A percentile compares a stretch with the other conserved stretches of the same genome.
These are phyloP conservation scores for Poeciliopsis retropinna DNA, from an alignment of 2,113 vertebrate species.

Conservation along the genomic window DNA sequence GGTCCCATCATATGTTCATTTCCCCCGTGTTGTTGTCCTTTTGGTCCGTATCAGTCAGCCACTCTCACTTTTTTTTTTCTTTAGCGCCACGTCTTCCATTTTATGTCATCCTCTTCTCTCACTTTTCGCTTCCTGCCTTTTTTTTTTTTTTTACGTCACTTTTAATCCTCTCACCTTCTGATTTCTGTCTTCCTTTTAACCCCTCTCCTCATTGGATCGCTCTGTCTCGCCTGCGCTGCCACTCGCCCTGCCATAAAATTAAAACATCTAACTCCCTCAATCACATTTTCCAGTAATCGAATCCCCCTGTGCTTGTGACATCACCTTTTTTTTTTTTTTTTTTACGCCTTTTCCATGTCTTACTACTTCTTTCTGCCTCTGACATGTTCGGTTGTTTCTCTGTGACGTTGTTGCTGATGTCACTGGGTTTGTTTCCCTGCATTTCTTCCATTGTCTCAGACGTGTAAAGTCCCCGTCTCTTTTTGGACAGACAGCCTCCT, in stretches of 20 bases:
- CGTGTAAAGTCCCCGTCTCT: constrained; percentile 46
- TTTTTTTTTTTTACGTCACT: background rate
- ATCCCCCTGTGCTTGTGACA: constrained; percentile 11
- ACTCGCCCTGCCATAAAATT: background rate
- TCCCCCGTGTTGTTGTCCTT: background rate
- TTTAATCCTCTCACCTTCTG: background rate
- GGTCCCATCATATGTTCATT: background rate
- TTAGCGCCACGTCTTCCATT: background rate
- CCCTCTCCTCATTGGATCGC: background rate
- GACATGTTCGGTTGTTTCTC: constrained; percentile 3
- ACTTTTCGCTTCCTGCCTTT: background rate
- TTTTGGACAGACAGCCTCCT: constrained; percentile 35
- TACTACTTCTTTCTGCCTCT: constrained; percentile 4
- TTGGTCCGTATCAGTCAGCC: background rate
- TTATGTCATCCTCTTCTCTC: background rate
- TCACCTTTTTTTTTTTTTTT: constrained; percentile 10
- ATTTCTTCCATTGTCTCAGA: constrained; percentile 55
- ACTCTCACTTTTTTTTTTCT: background rate
- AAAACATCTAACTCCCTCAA: constrained; percentile 5
- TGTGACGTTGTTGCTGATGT: constrained; percentile 35
- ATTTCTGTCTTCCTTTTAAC: background rate
- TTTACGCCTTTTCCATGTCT: background rate
- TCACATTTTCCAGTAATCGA: constrained; percentile 13
- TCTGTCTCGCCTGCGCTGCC: background rate
- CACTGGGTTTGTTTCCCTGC: constrained; percentile 15